phyloP scores from a whole-genome alignment of 2,113 vertebrate species.

The Silurus glanis region DNA sequence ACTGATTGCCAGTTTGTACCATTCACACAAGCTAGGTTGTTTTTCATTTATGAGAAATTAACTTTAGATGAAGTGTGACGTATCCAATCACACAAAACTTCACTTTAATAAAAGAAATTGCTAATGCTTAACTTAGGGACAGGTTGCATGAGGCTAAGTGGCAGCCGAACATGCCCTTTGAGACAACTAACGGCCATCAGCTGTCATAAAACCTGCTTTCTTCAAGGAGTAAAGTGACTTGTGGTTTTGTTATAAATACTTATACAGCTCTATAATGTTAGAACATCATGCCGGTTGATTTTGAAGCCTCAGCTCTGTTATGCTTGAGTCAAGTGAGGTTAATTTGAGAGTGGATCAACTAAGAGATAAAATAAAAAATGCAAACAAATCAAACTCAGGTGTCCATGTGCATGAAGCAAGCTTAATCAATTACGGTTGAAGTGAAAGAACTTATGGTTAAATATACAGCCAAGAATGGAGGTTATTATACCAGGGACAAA shows the following conservation, averaged over 20 bases:
- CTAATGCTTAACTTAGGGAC: neutral
- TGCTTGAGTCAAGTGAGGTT: neutral
- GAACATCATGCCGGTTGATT: neutral
- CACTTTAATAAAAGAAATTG: neutral
- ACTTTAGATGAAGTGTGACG: neutral
- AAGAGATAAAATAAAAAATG: no score
- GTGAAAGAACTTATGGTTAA: no score
- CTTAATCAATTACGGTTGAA: no score
- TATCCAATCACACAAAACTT: neutral
- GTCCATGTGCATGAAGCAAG: no score
- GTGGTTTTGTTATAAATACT: neutral
- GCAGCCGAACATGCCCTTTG: neutral
- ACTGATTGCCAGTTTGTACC: conserved; percentile 8
- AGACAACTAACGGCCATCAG: neutral
- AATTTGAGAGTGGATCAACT: neutral
- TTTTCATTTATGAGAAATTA: neutral
- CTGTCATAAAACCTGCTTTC: neutral
- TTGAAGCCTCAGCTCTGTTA: neutral
- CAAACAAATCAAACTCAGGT: no score
- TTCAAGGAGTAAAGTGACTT: neutral
- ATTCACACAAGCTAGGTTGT: neutral
- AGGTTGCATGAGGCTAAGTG: neutral
- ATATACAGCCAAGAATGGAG: no score
- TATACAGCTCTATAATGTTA: neutral
- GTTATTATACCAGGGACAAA: no score